phyloP scores from a whole-genome alignment of 35 echinoderm and acorn worm genomes.

The Amphiura filiformis region DNA sequence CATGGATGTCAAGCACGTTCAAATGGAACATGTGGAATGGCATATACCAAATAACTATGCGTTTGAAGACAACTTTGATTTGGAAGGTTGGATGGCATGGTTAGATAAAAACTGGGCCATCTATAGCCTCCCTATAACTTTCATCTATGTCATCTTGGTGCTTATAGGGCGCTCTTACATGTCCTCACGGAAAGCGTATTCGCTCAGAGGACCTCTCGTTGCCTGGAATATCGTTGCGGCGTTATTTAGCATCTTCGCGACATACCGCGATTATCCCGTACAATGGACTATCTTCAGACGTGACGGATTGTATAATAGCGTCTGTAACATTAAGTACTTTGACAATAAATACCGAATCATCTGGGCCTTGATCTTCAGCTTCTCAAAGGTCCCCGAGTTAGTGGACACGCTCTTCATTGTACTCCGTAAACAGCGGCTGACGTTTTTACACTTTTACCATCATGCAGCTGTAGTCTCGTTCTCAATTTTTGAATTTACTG shows the following conservation, averaged over 20 bases:
- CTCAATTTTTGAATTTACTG: constrained; percentile 22
- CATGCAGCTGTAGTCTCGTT: constrained; percentile 47
- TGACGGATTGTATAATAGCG: constrained; percentile 40
- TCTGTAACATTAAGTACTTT: constrained; percentile 54
- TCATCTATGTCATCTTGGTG: constrained; percentile 47
- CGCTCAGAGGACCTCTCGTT: constrained; percentile 34
- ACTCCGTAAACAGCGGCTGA: constrained; percentile 72
- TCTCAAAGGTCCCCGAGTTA: constrained; percentile 66
- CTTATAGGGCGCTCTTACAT: constrained; percentile 60
- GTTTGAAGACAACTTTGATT: neutral
- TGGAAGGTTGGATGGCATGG: neutral
- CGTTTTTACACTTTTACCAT: constrained; percentile 84
- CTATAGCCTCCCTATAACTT: constrained; percentile 12
- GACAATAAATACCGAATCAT: constrained; percentile 23
- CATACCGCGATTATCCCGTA: neutral
- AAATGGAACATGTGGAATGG: no score
- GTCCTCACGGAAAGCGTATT: constrained; percentile 27
- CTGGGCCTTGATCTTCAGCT: constrained; percentile 53
- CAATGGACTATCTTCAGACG: neutral
- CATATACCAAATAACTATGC: no score
- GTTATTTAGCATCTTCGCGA: constrained; percentile 64
- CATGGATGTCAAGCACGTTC: no score
- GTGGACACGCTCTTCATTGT: constrained; percentile 86
- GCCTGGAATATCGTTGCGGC: constrained; percentile 60
- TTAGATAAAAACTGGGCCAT: constrained; percentile 51